Evolutionary conservation across 2,113 vertebrate genomes (phyloP), one percentile per base, ranked within the genome.

Genomic region (Orientallactaga bullata): DNA sequence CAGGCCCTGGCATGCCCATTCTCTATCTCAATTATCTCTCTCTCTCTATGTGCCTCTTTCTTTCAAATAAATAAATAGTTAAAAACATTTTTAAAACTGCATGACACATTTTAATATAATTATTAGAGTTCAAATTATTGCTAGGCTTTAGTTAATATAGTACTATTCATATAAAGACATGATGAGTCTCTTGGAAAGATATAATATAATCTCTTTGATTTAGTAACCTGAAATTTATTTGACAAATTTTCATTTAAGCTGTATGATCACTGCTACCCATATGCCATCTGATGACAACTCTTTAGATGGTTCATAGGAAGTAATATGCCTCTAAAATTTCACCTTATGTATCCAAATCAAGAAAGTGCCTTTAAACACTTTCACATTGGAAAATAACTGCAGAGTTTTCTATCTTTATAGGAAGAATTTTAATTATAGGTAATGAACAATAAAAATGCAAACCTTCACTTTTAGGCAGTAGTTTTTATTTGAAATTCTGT

Each of bases 301-400:
- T 96, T 88, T 81, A 92, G 91, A 89, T 95, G 93, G 86, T 18
- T 77, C 66, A 93, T 65, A 93, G 88, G 73, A 96, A 93, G 78
- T 88, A 84, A 89, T 94, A 93, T 80, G 69, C 42, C 55, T 88
- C 83, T 92, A 80, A 86, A 93, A 80, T 95, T 81, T 91, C 74
- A 61, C 37, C 63, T 47, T 94, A 65, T 92, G 95, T 92, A 91
- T 94, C 42, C 47, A 93, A 90, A 95, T 32, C 55, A 85, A 93
- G 76, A 63, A 85, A 91, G 18, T 86, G 23, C n/a, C 85, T 92
- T 68, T 92, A 83, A 95, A 86, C 9, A 77, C 32, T 11, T 93
- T 88, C 72, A 93, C 42, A 47, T 66, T 81, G 12, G 73, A 76
- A 9, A 55, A 79, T 35, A 88, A 92, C 79, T 76, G 61, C 93